Evolutionary conservation across 2,888 invertebrate genomes (phyloP), one percentile per base, ranked within the genome.

Genomic region (Cataglyphis altisquamis): DNA sequence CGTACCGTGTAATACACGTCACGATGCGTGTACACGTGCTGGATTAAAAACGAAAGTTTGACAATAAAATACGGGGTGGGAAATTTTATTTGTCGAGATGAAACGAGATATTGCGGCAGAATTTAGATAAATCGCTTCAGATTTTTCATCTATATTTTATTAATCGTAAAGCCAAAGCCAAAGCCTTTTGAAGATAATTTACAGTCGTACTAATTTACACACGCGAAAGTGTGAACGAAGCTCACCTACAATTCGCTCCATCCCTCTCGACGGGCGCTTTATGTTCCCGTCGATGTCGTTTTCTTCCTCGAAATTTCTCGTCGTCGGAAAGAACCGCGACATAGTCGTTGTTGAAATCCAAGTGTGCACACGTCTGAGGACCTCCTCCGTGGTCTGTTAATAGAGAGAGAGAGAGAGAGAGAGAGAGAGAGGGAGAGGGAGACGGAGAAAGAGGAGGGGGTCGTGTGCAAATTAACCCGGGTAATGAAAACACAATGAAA

Each of bases 401-500:
- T 93, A 92, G 89, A 92, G 92, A 52, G 41, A 45, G 12, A 41
- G 90, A 92, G 92, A 62, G 32, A 29, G 60, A 62, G 62, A 41
- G 41, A 78, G 32, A 32, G 32, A 32, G 6, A 32, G 4, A 92
- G 89, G 92, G 92, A 48, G 92, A 92, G 91, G 91, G 89, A 91
- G 87, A 87, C 90, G 83, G 91, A 63, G 36, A 10, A n/a, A 63
- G 64, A 48, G 48, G 92, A 92, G 91, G 91, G 82, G 89, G 87
- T 88, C 90, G 92, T 87, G 92, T 87, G 92, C 91, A 92, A 94
- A 94, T 94, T 93, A 94, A 94, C 91, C 91, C 84, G 92, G 91
- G 90, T 93, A 94, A 94, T 94, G 94, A 94, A 94, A 94, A 93
- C 93, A 92, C 93, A 94, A 94, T 94, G 94, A 94, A 94, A 94